Percentiles rank a stretch among this genome's conserved stretches.
Evolutionary conservation across 2,113 vertebrate species (phyloP).

Genomic region (Dryoscopus gambensis): DNA sequence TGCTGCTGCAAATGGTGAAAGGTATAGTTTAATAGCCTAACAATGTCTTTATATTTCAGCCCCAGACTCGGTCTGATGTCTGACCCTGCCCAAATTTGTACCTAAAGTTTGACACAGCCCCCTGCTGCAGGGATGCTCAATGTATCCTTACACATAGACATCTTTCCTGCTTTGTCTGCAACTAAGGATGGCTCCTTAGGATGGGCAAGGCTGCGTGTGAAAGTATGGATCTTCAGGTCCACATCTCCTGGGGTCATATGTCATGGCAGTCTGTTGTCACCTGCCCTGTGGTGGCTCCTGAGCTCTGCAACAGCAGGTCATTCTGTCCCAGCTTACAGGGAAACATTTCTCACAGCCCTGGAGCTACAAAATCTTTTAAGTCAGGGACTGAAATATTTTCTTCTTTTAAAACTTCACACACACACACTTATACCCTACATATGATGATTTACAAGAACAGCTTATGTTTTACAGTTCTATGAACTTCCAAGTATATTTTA

Average conservation of each 20-base stretch:
- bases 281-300: neutral
- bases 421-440: neutral
- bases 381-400: neutral
- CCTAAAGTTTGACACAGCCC: neutral
- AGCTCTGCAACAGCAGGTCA: neutral
- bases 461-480: neutral
- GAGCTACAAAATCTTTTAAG: neutral
- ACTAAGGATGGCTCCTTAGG: neutral
- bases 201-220: neutral
- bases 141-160: accelerated
- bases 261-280: neutral
- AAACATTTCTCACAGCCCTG: neutral
- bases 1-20: neutral
- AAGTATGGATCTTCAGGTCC: neutral
- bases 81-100: neutral
- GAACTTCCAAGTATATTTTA: neutral
- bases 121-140: neutral
- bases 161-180: neutral
- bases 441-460: neutral
- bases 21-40: neutral
- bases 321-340: neutral
- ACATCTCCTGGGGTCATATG: neutral
- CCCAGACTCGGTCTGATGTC: neutral
- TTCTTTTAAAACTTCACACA: neutral
- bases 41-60: neutral